These are phyloP conservation scores for Neotoxoptera formosana DNA, from an alignment of 1,140 invertebrate genomes.

Conservation along the genomic window DNA sequence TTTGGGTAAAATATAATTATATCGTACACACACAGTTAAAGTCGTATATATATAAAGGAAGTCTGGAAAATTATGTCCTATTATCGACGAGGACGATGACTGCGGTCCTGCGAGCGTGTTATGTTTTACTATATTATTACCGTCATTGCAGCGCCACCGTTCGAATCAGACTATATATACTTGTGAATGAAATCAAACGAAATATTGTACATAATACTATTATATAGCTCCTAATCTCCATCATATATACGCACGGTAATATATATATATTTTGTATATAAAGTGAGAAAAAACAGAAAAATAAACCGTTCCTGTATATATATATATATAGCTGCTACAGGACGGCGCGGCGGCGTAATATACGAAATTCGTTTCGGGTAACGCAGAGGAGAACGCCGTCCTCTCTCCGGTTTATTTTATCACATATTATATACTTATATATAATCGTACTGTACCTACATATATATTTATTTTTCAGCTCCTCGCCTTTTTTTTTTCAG, in stretches of 20 bases:
- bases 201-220: too few species aligned
- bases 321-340: not conserved
- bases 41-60: not conserved
- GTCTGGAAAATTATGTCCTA: too few species aligned
- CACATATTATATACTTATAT: not conserved
- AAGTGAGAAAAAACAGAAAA: not conserved
- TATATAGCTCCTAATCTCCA: not conserved
- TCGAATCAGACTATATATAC: too few species aligned
- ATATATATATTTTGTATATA: too few species aligned
- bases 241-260: not conserved
- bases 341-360: not conserved
- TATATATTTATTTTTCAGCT: not conserved
- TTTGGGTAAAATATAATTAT: not conserved
- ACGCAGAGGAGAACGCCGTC: not conserved
- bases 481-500: slow-evolving; percentile 22
- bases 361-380: slow-evolving; percentile 49
- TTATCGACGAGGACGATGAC: too few species aligned
- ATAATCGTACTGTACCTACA: too few species aligned
- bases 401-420: not conserved
- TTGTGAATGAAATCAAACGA: too few species aligned
- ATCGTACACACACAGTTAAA: not conserved
- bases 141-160: too few species aligned
- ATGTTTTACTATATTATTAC: too few species aligned
- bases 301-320: not conserved
- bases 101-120: too few species aligned